These are phyloP conservation scores for Synanthedon tipuliformis DNA, from an alignment of 2,888 invertebrate genomes.

Conservation along the genomic window DNA sequence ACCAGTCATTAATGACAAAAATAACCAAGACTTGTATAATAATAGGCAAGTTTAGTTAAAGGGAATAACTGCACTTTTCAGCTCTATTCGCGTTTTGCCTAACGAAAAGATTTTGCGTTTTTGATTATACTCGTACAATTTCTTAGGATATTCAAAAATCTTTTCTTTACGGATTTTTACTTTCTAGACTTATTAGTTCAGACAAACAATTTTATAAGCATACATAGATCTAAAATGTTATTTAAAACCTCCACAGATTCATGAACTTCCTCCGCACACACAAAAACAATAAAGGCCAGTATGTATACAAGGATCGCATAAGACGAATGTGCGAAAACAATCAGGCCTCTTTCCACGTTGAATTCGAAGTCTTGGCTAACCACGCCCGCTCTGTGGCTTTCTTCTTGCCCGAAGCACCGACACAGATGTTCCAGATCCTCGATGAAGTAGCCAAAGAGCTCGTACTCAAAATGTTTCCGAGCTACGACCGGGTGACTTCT, in stretches of 20 bases:
- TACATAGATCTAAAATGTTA: too few species aligned
- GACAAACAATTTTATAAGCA: not conserved
- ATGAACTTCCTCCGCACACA: slow-evolving; percentile 94
- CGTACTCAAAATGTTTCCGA: slow-evolving; percentile 93
- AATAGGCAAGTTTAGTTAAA: too few species aligned
- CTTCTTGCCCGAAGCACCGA: slow-evolving; percentile 97
- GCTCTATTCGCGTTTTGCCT: too few species aligned
- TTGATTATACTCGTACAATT: too few species aligned
- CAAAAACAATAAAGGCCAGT: slow-evolving; percentile 87
- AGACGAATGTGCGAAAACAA: slow-evolving; percentile 94
- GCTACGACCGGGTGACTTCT: slow-evolving; percentile 92
- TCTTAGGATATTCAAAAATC: too few species aligned
- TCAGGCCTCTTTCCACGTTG: slow-evolving; percentile 90
- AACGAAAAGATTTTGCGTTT: too few species aligned
- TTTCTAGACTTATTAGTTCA: too few species aligned
- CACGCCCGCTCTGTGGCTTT: slow-evolving; percentile 95
- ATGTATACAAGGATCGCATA: slow-evolving; percentile 92
- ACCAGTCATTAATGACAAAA: too few species aligned
- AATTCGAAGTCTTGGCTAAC: slow-evolving; percentile 90
- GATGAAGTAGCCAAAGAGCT: slow-evolving; percentile 95
- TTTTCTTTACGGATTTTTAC: too few species aligned
- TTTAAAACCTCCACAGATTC: slow-evolving; percentile 54
- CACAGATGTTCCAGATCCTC: slow-evolving; percentile 96
- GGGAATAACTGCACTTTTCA: too few species aligned
- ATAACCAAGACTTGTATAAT: too few species aligned